Percentiles rank a stretch among this genome's conserved stretches.
Evolutionary conservation across 2,113 vertebrate genomes (phyloP).

Genomic region (Chlamydotis undulata): DNA sequence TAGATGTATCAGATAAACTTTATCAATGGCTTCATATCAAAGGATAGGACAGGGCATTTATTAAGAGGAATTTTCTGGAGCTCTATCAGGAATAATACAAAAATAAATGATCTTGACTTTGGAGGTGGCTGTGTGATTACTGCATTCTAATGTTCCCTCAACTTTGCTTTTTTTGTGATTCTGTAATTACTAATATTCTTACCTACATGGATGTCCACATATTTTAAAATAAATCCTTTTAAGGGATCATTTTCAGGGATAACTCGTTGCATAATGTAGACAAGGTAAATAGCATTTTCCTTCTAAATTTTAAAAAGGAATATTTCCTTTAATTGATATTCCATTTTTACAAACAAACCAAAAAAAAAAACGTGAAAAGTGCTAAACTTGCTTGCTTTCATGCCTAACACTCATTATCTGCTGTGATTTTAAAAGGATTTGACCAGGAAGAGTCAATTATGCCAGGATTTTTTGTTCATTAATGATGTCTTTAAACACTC

Average conservation of each 20-base stretch:
- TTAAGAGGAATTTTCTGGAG: neutral
- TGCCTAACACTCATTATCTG: fast-evolving
- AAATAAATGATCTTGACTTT: neutral
- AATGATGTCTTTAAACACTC: neutral
- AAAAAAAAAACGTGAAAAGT: neutral
- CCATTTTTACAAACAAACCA: neutral
- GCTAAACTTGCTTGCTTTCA: neutral
- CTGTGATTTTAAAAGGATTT: neutral
- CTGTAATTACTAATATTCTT: neutral
- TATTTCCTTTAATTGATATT: neutral
- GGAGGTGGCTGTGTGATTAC: neutral
- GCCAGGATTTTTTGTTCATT: fast-evolving
- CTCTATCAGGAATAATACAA: neutral
- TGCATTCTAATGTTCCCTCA: neutral
- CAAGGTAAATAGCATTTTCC: neutral
- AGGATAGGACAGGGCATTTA: neutral
- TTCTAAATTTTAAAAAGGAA: neutral
- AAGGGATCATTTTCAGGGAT: neutral
- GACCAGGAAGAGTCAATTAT: neutral
- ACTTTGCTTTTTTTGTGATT: neutral
- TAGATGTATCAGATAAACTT: neutral
- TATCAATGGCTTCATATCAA: neutral
- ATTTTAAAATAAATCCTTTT: neutral
- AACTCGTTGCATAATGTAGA: neutral
- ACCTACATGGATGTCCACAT: neutral